phyloP scores from a whole-genome alignment of 30 jellyfish, hydroid and myxozoan genomes.

The Turritopsis rubra region DNA sequence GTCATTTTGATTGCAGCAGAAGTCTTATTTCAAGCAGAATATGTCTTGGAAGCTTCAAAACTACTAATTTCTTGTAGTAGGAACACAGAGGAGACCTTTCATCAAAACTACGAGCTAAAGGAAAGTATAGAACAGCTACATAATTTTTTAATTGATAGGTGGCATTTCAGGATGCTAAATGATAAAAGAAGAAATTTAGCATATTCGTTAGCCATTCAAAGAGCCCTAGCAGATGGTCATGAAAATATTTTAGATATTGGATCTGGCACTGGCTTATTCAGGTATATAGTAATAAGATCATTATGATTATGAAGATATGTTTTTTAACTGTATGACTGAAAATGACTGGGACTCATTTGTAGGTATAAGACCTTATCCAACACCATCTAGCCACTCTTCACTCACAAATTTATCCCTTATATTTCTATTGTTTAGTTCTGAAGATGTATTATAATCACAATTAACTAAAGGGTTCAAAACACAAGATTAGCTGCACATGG shows the following conservation, averaged over 20 bases:
- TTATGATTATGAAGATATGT: too few species aligned
- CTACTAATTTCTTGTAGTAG: neutral
- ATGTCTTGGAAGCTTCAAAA: slow-evolving; percentile 29
- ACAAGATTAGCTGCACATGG: too few species aligned
- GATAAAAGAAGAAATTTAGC: slow-evolving; percentile 58
- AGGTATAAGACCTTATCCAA: too few species aligned
- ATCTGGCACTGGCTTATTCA: slow-evolving; percentile 80
- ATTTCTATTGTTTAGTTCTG: too few species aligned
- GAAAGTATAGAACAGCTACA: slow-evolving; percentile 53
- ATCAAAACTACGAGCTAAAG: slow-evolving; percentile 10
- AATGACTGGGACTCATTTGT: too few species aligned
- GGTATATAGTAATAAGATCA: slow-evolving; percentile 26
- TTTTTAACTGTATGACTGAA: too few species aligned
- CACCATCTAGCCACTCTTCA: too few species aligned
- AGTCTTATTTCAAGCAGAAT: slow-evolving; percentile 14
- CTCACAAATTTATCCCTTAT: too few species aligned
- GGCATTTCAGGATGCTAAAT: slow-evolving; percentile 94
- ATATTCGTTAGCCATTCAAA: slow-evolving; percentile 41
- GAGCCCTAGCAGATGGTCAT: slow-evolving; percentile 40
- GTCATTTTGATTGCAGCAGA: slow-evolving; percentile 34
- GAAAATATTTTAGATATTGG: slow-evolving; percentile 65
- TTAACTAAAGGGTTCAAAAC: too few species aligned
- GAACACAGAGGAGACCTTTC: neutral
- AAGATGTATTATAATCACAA: too few species aligned
- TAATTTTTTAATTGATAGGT: slow-evolving; percentile 45